Conservation (phyloP, 2,797 vertebrate genomes). For the Chrosomus eos region DNA sequence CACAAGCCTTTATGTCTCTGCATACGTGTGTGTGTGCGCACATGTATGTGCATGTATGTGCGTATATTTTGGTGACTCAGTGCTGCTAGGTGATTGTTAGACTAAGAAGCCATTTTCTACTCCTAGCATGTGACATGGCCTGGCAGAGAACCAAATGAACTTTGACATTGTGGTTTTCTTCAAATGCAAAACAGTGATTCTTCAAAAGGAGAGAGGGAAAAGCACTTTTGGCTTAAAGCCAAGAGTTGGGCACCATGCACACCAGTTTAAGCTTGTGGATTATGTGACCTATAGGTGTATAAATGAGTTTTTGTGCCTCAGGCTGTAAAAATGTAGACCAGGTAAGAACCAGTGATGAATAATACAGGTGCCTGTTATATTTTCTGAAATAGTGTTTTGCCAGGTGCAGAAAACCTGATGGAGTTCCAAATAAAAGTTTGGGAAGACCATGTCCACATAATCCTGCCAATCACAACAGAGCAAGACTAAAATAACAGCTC, state of each 20-base stretch:
- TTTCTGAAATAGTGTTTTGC: constrained; percentile 31
- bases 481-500: constrained; percentile 9
- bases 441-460: background rate
- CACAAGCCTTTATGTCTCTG: constrained; percentile 70
- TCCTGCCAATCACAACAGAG: constrained; percentile 26
- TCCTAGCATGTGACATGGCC: constrained; percentile 53
- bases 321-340: constrained; percentile 24
- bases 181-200: constrained; percentile 51
- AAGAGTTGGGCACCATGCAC: constrained; percentile 26
- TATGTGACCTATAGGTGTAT: constrained; percentile 18
- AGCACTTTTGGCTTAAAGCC: constrained; percentile 25
- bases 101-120: constrained; percentile 70
- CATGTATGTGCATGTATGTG: constrained; percentile 66
- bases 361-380: constrained; percentile 40
- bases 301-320: constrained; percentile 13
- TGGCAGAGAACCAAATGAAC: constrained; percentile 71
- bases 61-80: constrained; percentile 54
- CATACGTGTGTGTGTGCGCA: constrained; percentile 61
- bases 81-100: constrained; percentile 81
- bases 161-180: constrained; percentile 55
- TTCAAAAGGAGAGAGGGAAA: constrained; percentile 32
- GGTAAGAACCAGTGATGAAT: constrained; percentile 23
- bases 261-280: constrained; percentile 21
- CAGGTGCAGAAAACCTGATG: constrained; percentile 38
- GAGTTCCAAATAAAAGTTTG: constrained; percentile 8